Conservation (phyloP, 2,113 vertebrate species). For the Pedionomus torquatus region DNA sequence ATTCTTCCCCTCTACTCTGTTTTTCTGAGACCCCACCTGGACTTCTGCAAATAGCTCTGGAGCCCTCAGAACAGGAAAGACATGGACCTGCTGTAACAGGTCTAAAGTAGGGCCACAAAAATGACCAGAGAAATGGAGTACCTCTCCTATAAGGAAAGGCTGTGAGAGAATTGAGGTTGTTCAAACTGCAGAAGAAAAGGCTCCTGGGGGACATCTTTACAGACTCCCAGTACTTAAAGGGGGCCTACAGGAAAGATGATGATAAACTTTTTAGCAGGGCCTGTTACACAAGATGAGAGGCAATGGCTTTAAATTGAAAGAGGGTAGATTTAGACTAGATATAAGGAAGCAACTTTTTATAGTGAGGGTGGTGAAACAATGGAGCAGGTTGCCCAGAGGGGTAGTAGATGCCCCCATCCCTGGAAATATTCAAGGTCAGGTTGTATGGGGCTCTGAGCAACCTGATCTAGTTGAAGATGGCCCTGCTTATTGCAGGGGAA, state of each 20-base stretch:
- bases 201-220: background rate
- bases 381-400: background rate
- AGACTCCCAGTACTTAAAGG: background rate
- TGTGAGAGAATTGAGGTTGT: background rate
- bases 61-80: background rate
- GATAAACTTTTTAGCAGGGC: background rate
- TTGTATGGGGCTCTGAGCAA: background rate
- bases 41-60: background rate
- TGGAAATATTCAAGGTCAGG: background rate
- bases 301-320: background rate
- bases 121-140: background rate
- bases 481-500: background rate
- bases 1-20: background rate
- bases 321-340: background rate
- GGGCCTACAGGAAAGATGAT: background rate
- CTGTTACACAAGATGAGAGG: background rate
- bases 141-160: background rate
- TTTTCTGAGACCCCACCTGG: background rate
- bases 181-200: background rate
- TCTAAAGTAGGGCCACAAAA: background rate
- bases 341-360: background rate
- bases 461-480: background rate
- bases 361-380: background rate
- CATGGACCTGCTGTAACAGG: background rate
- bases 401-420: background rate